These are phyloP conservation scores for Leptarthrus brevirostris DNA, from an alignment of 2,888 invertebrate species.

Conservation along the genomic window DNA sequence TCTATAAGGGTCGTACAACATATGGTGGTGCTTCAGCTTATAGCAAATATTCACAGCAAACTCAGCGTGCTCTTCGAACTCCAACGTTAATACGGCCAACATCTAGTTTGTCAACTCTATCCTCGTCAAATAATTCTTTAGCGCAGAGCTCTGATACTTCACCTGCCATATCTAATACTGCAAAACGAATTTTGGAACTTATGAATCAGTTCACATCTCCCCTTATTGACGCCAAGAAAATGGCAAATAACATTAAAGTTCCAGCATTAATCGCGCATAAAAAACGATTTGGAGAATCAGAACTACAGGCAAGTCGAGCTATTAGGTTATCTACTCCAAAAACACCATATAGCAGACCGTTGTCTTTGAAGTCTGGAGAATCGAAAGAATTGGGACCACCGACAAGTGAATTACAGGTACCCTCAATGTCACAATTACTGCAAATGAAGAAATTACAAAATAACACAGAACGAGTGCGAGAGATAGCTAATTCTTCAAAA, in stretches of 20 bases:
- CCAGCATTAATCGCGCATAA: conserved; percentile 55
- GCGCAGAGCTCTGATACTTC: conserved; percentile 52
- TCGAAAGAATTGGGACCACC: conserved; percentile 54
- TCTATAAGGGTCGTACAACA: conserved; percentile 79
- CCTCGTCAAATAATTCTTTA: conserved; percentile 59
- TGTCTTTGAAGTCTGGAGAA: not conserved
- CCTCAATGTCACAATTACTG: conserved; percentile 73
- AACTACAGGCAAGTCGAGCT: conserved; percentile 58
- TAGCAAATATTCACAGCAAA: conserved; percentile 65
- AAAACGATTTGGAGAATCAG: conserved; percentile 59
- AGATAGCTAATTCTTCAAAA: conserved; percentile 67
- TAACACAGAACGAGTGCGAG: conserved; percentile 70
- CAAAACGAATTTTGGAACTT: conserved; percentile 81
- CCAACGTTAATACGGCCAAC: conserved; percentile 62
- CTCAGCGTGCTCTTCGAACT: conserved; percentile 57
- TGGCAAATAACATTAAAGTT: conserved; percentile 69
- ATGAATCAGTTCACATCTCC: conserved; percentile 87
- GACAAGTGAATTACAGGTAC: conserved; percentile 70
- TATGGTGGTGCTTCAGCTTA: conserved; percentile 81
- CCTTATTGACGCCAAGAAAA: conserved; percentile 80
- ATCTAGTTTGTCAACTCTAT: conserved; percentile 60
- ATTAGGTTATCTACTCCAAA: conserved; percentile 57
- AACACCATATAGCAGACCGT: conserved; percentile 60
- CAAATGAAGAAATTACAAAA: conserved; percentile 73
- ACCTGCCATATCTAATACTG: conserved; percentile 70